Conservation (phyloP, 2,888 invertebrate species). For the Meandrusa payeni region DNA sequence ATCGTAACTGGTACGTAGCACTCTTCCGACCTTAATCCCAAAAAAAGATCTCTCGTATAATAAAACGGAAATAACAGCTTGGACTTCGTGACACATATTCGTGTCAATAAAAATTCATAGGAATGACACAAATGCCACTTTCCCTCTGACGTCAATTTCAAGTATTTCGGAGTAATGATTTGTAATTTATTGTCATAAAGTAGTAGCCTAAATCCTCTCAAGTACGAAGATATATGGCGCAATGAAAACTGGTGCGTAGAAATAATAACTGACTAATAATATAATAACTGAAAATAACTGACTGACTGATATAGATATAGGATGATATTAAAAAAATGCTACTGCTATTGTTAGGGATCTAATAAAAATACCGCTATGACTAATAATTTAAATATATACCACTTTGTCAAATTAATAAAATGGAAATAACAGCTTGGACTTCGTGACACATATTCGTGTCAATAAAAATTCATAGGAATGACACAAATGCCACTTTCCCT, state of each 20-base stretch:
- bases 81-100: constrained; percentile 20
- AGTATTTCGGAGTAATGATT: constrained; percentile 5
- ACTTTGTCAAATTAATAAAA: constrained; percentile 2
- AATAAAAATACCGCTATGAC: too few relatives aligned
- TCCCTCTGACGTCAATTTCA: constrained; percentile 16
- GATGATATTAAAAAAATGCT: too few relatives aligned
- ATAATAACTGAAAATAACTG: too few relatives aligned
- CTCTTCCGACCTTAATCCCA: constrained; percentile 1
- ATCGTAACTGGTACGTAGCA: background rate
- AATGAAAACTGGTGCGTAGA: too few relatives aligned
- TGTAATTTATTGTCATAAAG: background rate
- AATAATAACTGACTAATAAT: too few relatives aligned
- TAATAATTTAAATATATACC: background rate
- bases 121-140: constrained; percentile 14
- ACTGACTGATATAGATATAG: too few relatives aligned
- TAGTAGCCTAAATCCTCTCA: background rate
- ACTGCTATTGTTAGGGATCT: too few relatives aligned
- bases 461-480: constrained; percentile 10
- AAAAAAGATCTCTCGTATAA: constrained; percentile 7
- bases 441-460: constrained; percentile 10
- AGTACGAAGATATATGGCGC: too few relatives aligned
- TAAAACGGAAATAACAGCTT: constrained; percentile 18
- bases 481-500: constrained; percentile 3
- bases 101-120: constrained; percentile 20
- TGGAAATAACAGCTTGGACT: constrained; percentile 10